phyloP scores from a whole-genome alignment of 2,797 vertebrate genomes.

The Sphenopsis melanotis region DNA sequence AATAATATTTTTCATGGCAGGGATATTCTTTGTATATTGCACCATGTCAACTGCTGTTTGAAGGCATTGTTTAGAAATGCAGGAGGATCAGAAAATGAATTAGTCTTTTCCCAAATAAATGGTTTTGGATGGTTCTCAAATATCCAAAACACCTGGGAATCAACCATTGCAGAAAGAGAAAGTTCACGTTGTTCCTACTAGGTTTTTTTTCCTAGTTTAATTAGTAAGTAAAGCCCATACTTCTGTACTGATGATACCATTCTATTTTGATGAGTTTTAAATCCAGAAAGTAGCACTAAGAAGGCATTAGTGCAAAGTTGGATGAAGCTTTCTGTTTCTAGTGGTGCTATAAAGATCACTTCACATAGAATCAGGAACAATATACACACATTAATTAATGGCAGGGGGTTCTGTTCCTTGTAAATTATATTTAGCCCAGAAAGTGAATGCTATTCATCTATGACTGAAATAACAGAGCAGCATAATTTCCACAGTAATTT shows the following conservation, averaged over 20 bases:
- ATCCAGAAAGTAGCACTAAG: not conserved
- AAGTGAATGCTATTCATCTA: conserved; percentile 61
- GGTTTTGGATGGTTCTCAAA: not conserved
- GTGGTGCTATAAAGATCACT: conserved; percentile 39
- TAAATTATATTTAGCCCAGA: conserved; percentile 71
- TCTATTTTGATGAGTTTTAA: not conserved
- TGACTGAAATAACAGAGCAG: conserved; percentile 72
- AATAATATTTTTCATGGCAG: not conserved
- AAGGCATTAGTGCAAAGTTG: not conserved
- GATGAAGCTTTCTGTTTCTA: not conserved
- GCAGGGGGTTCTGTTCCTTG: conserved; percentile 55
- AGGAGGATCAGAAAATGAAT: not conserved
- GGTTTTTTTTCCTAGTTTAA: not conserved
- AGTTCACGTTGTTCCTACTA: not conserved
- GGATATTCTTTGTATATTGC: not conserved
- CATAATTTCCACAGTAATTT: conserved; percentile 80
- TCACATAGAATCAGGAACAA: not conserved
- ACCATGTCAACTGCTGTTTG: not conserved
- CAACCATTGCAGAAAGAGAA: not conserved
- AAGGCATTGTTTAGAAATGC: not conserved
- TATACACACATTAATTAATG: conserved; percentile 48
- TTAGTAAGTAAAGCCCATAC: not conserved
- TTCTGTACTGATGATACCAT: not conserved
- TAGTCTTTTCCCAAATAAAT: not conserved
- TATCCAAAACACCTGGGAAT: not conserved